A percentile compares a stretch with the other conserved stretches of the same genome.
Conservation (phyloP, 2,888 invertebrate species). For the Thecocarcelia acutangulata region DNA sequence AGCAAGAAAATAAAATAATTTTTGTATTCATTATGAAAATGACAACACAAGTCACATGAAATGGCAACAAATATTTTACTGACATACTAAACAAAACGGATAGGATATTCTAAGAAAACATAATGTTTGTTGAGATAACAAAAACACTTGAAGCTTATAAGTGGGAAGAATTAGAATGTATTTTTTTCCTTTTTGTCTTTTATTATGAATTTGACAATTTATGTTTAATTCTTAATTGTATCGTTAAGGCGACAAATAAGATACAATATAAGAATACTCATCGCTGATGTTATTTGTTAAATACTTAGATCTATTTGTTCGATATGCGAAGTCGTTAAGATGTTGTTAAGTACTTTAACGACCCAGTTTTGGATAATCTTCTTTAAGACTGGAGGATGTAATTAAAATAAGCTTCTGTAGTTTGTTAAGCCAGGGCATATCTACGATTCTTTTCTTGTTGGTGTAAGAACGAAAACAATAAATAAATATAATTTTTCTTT, state of each 20-base stretch:
- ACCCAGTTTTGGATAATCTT: slow-evolving; percentile 56
- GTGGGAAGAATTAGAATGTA: slow-evolving; percentile 42
- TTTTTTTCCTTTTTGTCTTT: slow-evolving; percentile 27
- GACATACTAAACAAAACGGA: slow-evolving; percentile 29
- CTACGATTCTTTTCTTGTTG: slow-evolving; percentile 52
- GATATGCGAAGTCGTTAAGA: slow-evolving; percentile 63
- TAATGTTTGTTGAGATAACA: slow-evolving; percentile 51
- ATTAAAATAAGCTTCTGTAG: slow-evolving; percentile 61
- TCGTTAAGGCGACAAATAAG: slow-evolving; percentile 26
- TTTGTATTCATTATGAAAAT: slow-evolving; percentile 54
- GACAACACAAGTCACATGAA: slow-evolving; percentile 61
- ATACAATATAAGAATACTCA: slow-evolving; percentile 20
- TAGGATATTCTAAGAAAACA: slow-evolving; percentile 1
- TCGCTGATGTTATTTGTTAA: slow-evolving; percentile 52
- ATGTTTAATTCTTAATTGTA: slow-evolving; percentile 60
- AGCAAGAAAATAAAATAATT: slow-evolving; percentile 49
- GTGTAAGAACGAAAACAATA: slow-evolving; percentile 21
- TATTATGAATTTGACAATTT: slow-evolving; percentile 59
- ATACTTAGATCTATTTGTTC: slow-evolving; percentile 51
- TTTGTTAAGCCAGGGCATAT: slow-evolving; percentile 19
- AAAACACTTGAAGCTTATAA: slow-evolving; percentile 38
- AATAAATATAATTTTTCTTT: slow-evolving; percentile 50
- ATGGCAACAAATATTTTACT: slow-evolving; percentile 11
- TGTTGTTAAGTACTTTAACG: slow-evolving; percentile 66
- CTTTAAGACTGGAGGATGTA: slow-evolving; percentile 48